Base-by-base conservation (phyloP, 2,888 invertebrate genomes). In the Euclidia mi region DNA sequence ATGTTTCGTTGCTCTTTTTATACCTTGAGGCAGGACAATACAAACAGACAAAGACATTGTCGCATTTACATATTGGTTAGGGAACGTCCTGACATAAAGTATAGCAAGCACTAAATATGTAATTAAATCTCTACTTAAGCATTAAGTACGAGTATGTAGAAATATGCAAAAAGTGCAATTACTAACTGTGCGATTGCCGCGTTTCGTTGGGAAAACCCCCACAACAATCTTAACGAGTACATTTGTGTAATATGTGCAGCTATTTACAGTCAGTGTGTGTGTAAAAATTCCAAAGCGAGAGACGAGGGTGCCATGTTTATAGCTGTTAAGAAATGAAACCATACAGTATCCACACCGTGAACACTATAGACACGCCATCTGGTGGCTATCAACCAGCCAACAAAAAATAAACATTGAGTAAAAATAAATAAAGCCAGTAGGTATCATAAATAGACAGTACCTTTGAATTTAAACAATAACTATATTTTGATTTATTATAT, bases 331-430 rank as follows among this genome's bases (percentile, higher is more conserved):
- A 83, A 88, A 89, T 87, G 87, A 89, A 89, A 88, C 88, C 88
- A 86, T 89, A 85, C 89, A 84, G 79, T 70, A 72, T 76, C 77
- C 78, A 77, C 79, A 82, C 81, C 77, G 80, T 79, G 80, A 87
- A 83, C 82, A 86, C 82, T 82, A 82, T 84, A 85, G 82, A 78
- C 71, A 69, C 88, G 88, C 92, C 94, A 94, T 94, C 94, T 94
- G 94, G 88, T 79, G 88, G 82, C 88, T 84, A 91, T 94, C 92
- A 91, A 88, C 80, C 83, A 87, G 85, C 85, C 78, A 74, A 88
- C 81, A 87, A 87, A 90, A 94, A 92, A 94, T 88, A 92, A 93
- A 92, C 92, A 85, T 82, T 81, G 81, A 80, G 81, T 79, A 73
- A 90, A 90, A 88, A 90, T 90, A 94, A 94, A 93, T 91, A 93